Conservation (phyloP, 23 tunicate genomes). For the Phallusia fumigata region DNA sequence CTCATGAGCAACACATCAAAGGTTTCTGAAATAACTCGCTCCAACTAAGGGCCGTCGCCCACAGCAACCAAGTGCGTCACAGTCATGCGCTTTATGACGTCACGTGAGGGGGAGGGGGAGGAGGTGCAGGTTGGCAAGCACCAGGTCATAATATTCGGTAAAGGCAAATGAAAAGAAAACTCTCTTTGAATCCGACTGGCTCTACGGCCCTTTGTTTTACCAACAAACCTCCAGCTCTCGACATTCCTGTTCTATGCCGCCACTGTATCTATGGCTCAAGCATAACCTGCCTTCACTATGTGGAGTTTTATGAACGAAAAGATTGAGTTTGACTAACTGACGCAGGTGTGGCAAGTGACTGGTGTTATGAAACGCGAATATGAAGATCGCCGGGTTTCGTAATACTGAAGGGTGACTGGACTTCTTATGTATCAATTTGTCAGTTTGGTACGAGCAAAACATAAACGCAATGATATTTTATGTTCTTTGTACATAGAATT, state of each 20-base stretch:
- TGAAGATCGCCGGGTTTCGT: too few species aligned
- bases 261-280: background rate
- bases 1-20: too few species aligned
- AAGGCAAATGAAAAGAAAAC: background rate
- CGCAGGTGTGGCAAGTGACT: background rate
- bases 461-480: too few species aligned
- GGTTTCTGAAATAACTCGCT: too few species aligned
- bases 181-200: background rate
- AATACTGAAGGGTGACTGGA: too few species aligned
- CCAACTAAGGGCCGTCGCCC: background rate
- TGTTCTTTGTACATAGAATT: too few species aligned
- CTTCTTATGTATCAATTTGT: too few species aligned
- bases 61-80: slow-evolving; percentile 10
- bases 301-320: background rate
- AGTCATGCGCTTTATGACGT: slow-evolving; percentile 15
- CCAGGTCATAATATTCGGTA: background rate
- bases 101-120: background rate
- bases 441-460: too few species aligned
- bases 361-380: background rate
- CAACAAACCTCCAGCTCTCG: background rate
- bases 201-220: background rate
- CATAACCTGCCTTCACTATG: background rate
- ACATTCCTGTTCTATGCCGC: background rate
- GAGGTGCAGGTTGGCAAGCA: background rate
- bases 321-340: background rate